These are phyloP conservation scores for Tineola bisselliella DNA, from an alignment of 2,888 invertebrate genomes.

Conservation along the genomic window DNA sequence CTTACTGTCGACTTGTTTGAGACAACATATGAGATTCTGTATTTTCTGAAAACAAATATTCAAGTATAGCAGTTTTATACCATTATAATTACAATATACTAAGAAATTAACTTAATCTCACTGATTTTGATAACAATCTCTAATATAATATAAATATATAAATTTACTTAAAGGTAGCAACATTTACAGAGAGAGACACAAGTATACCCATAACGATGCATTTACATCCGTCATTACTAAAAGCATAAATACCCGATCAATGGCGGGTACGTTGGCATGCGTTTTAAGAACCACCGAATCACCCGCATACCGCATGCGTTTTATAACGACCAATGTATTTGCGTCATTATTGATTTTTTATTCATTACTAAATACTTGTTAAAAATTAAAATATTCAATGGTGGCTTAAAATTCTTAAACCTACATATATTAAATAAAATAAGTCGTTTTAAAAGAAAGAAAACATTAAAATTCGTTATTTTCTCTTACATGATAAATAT, in stretches of 20 bases:
- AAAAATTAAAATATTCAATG: too few relatives aligned
- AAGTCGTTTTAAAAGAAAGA: conserved; percentile 17
- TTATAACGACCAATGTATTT: too few relatives aligned
- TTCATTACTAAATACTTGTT: too few relatives aligned
- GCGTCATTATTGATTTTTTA: too few relatives aligned
- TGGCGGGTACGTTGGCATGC: too few relatives aligned
- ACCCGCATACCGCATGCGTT: too few relatives aligned
- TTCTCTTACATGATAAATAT: conserved; percentile 26
- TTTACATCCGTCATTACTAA: too few relatives aligned
- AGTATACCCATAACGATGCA: too few relatives aligned
- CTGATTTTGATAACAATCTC: conserved; percentile 49
- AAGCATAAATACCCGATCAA: too few relatives aligned
- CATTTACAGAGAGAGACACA: conserved; percentile 11
- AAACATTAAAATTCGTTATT: conserved; percentile 43
- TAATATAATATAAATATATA: not conserved
- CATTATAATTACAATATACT: conserved; percentile 36
- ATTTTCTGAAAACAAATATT: not conserved
- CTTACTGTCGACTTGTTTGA: not conserved
- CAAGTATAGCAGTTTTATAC: conserved; percentile 27
- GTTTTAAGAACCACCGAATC: too few relatives aligned
- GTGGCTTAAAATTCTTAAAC: too few relatives aligned
- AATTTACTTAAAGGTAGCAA: conserved; percentile 17
- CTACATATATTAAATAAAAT: not conserved
- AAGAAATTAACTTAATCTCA: conserved; percentile 62
- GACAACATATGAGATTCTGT: not conserved